phyloP scores from a whole-genome alignment of 2,888 invertebrate species.

The Melanotus villosus region DNA sequence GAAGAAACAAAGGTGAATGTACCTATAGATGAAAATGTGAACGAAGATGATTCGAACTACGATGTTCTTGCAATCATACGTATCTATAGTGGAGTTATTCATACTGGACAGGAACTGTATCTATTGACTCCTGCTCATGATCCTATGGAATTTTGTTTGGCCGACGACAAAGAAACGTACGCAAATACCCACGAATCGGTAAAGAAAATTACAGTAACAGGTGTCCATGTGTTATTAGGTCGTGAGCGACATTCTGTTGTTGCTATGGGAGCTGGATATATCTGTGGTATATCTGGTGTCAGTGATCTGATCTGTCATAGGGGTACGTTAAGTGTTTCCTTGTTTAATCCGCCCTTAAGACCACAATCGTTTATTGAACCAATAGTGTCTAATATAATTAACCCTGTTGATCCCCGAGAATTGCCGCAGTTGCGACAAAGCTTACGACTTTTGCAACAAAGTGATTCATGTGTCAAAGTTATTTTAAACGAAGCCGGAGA shows the following conservation, averaged over 20 bases:
- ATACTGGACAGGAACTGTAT: constrained; percentile 82
- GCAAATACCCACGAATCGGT: constrained; percentile 61
- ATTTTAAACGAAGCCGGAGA: constrained; percentile 95
- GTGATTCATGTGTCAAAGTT: constrained; percentile 94
- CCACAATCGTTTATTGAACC: constrained; percentile 86
- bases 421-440: constrained; percentile 82
- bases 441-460: constrained; percentile 90
- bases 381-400: constrained; percentile 93
- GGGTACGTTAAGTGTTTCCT: constrained; percentile 87
- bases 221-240: constrained; percentile 94
- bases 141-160: constrained; percentile 69
- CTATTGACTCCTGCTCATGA: constrained; percentile 92
- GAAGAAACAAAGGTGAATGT: background rate
- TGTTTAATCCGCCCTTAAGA: constrained; percentile 89
- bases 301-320: constrained; percentile 90
- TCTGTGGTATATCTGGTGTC: constrained; percentile 90
- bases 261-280: constrained; percentile 90
- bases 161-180: constrained; percentile 63
- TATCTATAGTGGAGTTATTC: constrained; percentile 90
- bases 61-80: constrained; percentile 91
- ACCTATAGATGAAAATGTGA: too few relatives aligned
- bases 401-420: constrained; percentile 86
- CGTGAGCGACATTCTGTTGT: constrained; percentile 87
- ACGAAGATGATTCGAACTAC: constrained; percentile 7
- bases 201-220: constrained; percentile 71